These are phyloP conservation scores for Loxodonta africana DNA, from an alignment of 2,113 vertebrate species.

Conservation along the genomic window DNA sequence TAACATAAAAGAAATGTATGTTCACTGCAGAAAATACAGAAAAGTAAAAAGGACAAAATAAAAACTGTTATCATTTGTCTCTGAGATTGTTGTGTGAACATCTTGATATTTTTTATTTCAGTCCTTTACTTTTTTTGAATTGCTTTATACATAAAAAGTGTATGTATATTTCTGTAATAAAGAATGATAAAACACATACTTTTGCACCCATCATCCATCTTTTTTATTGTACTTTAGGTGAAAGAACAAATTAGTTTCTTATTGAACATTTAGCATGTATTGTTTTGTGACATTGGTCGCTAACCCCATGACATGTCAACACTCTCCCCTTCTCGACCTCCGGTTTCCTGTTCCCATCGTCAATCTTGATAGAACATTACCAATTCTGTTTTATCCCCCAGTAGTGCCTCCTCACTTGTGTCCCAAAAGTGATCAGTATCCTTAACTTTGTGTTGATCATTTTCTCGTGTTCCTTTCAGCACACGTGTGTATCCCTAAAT, in stretches of 20 bases:
- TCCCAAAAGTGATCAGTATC: not conserved
- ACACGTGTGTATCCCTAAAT: fast-evolving
- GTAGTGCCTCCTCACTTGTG: not conserved
- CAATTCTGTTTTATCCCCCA: not conserved
- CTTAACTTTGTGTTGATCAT: not conserved
- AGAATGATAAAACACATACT: not conserved
- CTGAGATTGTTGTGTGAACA: not conserved
- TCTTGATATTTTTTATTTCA: conserved; percentile 11
- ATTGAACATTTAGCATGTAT: too few relatives aligned
- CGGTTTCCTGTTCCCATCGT: too few relatives aligned
- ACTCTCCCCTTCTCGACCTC: too few relatives aligned
- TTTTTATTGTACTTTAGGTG: too few relatives aligned
- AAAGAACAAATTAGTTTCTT: too few relatives aligned
- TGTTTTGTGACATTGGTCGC: too few relatives aligned
- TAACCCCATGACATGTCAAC: too few relatives aligned
- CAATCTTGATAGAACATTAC: not conserved
- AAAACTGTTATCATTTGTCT: not conserved
- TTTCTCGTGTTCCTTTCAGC: not conserved
- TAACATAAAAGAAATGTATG: not conserved
- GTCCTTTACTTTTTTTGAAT: not conserved
- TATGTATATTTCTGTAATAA: conserved; percentile 22
- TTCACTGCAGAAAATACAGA: conserved; percentile 32
- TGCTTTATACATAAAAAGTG: not conserved
- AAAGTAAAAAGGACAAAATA: not conserved
- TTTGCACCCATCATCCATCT: fast-evolving